These are phyloP conservation scores for Deilephila porcellus DNA, from an alignment of 2,888 invertebrate genomes.

Conservation along the genomic window DNA sequence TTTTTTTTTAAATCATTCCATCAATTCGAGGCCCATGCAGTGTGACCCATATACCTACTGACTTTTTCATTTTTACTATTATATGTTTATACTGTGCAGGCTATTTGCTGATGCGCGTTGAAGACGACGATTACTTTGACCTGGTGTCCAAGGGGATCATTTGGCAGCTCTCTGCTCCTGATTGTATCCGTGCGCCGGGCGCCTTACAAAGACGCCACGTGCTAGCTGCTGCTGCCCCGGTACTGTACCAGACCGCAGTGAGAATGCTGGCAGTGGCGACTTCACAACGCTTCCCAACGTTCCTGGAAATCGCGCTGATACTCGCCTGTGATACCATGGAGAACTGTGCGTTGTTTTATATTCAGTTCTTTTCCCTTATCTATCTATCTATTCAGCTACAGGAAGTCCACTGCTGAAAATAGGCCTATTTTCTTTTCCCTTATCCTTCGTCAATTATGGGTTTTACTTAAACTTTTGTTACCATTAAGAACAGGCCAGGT, in stretches of 20 bases:
- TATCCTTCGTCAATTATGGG: background rate
- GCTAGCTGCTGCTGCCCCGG: conserved; percentile 54
- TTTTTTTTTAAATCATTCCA: no score
- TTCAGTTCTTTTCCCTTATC: background rate
- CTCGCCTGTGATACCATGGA: conserved; percentile 60
- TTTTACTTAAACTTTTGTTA: no score
- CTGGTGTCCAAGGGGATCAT: conserved; percentile 57
- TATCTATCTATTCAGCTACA: no score
- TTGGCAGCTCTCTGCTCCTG: conserved; percentile 64
- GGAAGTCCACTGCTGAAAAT: no score
- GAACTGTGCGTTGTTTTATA: conserved; percentile 58
- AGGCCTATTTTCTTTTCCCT: background rate
- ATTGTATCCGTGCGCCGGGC: conserved; percentile 44
- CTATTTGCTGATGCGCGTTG: conserved; percentile 62
- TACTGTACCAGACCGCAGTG: conserved; percentile 52
- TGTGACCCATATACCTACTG: no score
- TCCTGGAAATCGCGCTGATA: conserved; percentile 58
- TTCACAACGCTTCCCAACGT: conserved; percentile 57
- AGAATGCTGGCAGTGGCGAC: conserved; percentile 65
- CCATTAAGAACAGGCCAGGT: no score
- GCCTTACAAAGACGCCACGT: conserved; percentile 44
- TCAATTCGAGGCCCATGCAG: no score
- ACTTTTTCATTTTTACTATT: no score
- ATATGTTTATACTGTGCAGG: conserved; percentile 51
- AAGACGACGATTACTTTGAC: conserved; percentile 61